Evolutionary conservation across 2,797 vertebrate species (phyloP), one percentile per base, ranked within the genome.

Genomic region (Aselliscus stoliczkanus): DNA sequence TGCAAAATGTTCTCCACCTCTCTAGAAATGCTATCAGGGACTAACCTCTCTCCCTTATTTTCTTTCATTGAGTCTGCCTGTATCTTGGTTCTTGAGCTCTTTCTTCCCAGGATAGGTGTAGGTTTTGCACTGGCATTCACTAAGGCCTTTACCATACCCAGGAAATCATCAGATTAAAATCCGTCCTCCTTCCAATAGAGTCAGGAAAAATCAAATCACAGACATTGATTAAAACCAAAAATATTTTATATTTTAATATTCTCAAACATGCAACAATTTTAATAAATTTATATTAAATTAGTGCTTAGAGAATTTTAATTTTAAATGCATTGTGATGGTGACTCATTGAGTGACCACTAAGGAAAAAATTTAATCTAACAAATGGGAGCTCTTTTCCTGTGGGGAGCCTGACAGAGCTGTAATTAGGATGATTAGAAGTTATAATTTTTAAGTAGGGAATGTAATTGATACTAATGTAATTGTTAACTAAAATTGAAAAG

Each of bases 391-490:
- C 58, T 93, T 89, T 93, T 87, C 34, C 62, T 73, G 60, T 85
- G 14, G n/a, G 27, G 10, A 89, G 42, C 10, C 50, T 60, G 39
- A 93, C 42, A 73, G 23, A 87, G 82, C 13, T 50, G 13, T 88
- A 80, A 93, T 92, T 94, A 96, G 85, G 12, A 82, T 21, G 47
- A 94, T 88, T 82, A 67, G 42, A 96, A 70, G 64, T 85, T 91
- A 72, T 47, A 42, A 64, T 80, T 83, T 92, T 73, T 62, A 83
- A 94, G 34, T 20, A n/a, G 39, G 52, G 25, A 12, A 50, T 69
- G 39, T 54, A 93, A 65, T 37, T 90, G 65, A 73, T 75, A 82
- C 76, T 88, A 70, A 37, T 76, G 34, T 50, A 85, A 84, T 88
- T 95, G 79, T 87, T 88, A 79, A 88, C 60, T 91, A 77, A 77